phyloP scores from a whole-genome alignment of 2,888 invertebrate genomes.

The Dusona sp. region DNA sequence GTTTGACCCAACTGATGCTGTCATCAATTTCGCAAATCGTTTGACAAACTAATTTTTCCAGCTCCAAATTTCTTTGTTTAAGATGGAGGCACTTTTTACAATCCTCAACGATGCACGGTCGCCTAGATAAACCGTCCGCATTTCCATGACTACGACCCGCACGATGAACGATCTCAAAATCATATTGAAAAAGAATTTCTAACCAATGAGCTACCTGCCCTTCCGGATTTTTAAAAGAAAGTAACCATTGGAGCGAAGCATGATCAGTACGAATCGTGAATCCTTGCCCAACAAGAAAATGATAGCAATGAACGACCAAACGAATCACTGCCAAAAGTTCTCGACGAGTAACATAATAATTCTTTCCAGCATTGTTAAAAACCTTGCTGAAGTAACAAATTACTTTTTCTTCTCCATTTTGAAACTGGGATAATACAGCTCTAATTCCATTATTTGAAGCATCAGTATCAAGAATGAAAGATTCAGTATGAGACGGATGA shows the following conservation, averaged over 20 bases:
- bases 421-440: slow-evolving; percentile 45
- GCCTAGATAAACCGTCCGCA: slow-evolving; percentile 70
- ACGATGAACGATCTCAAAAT: slow-evolving; percentile 73
- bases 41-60: not conserved
- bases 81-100: slow-evolving; percentile 50
- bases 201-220: slow-evolving; percentile 79
- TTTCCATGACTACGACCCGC: slow-evolving; percentile 69
- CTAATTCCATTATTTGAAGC: slow-evolving; percentile 41
- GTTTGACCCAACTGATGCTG: not conserved
- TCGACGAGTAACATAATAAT: slow-evolving; percentile 72
- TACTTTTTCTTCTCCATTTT: slow-evolving; percentile 40
- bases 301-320: slow-evolving; percentile 73
- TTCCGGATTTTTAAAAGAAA: slow-evolving; percentile 76
- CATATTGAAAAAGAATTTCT: slow-evolving; percentile 74
- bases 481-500: not conserved
- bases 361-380: slow-evolving; percentile 31
- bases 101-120: slow-evolving; percentile 55
- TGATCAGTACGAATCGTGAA: slow-evolving; percentile 77
- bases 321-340: too few species aligned
- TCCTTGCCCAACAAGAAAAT: slow-evolving; percentile 75
- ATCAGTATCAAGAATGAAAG: too few species aligned
- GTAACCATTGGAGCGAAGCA: slow-evolving; percentile 76
- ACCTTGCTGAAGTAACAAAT: slow-evolving; percentile 48
- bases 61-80: slow-evolving; percentile 15
- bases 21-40: not conserved